Conservation (phyloP, 1,140 invertebrate species). For the Drosophila melanica region DNA sequence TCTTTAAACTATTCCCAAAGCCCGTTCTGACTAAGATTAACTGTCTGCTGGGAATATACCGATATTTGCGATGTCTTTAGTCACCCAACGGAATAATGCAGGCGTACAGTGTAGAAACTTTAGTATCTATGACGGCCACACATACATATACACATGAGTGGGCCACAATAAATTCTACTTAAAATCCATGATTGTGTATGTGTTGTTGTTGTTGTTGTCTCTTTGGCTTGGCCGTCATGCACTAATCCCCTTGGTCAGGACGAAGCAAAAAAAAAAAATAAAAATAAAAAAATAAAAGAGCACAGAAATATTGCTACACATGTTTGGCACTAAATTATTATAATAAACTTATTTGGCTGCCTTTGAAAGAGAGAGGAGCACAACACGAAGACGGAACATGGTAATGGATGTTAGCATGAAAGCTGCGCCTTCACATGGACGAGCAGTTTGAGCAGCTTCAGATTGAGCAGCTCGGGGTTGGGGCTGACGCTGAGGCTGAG, state of each 20-base stretch:
- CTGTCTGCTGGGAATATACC: not conserved
- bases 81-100: not conserved
- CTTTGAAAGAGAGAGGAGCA: not conserved
- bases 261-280: conserved; percentile 13
- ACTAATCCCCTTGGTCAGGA: conserved; percentile 28
- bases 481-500: no score
- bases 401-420: conserved; percentile 10
- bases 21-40: no score
- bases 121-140: not conserved
- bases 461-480: not conserved
- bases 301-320: conserved; percentile 67
- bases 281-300: conserved; percentile 17
- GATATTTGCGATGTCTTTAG: not conserved
- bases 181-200: conserved; percentile 50
- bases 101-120: not conserved
- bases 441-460: conserved; percentile 1
- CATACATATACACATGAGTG: not conserved
- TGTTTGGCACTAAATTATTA: conserved; percentile 78
- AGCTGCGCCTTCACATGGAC: not conserved
- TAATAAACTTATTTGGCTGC: conserved; percentile 73
- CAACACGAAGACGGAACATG: conserved; percentile 4
- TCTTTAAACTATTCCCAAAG: no score
- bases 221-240: conserved; percentile 13
- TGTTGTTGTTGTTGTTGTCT: conserved; percentile 8
- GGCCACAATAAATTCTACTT: conserved; percentile 51